These are phyloP conservation scores for Acrocera orbiculus DNA, from an alignment of 2,888 invertebrate species.

Conservation along the genomic window DNA sequence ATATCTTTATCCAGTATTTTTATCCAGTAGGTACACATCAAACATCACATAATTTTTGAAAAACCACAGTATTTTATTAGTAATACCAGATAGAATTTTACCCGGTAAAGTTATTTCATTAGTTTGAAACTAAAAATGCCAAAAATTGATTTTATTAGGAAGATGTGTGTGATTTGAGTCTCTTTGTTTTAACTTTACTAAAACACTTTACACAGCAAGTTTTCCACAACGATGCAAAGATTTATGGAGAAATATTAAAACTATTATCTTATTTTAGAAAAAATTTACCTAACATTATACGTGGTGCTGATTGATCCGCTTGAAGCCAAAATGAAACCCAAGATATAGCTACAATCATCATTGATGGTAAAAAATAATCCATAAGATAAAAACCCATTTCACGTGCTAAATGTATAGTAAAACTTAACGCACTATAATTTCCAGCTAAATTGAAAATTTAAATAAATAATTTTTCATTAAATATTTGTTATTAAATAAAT, in stretches of 20 bases:
- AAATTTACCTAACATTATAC: slow-evolving; percentile 53
- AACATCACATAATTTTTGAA: no score
- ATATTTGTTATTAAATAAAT: slow-evolving; percentile 15
- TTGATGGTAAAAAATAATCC: slow-evolving; percentile 77
- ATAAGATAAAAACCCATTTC: slow-evolving; percentile 76
- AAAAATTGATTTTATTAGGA: background rate
- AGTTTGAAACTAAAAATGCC: no score
- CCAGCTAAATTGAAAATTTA: slow-evolving; percentile 42
- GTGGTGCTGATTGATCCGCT: slow-evolving; percentile 67
- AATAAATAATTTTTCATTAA: background rate
- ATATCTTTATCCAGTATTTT: no score
- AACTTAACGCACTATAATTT: slow-evolving; percentile 62
- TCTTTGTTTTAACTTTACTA: no score
- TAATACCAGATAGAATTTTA: no score
- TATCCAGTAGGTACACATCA: no score
- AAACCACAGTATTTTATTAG: no score
- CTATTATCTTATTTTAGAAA: background rate
- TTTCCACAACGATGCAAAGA: no score
- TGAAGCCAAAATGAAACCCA: slow-evolving; percentile 86
- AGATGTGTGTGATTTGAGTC: background rate
- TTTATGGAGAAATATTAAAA: no score
- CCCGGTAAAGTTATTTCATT: no score
- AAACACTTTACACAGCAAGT: no score
- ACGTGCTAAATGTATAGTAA: slow-evolving; percentile 59
- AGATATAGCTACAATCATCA: slow-evolving; percentile 68